phyloP scores from a whole-genome alignment of 2,113 vertebrate species.

The Pangasianodon hypophthalmus region DNA sequence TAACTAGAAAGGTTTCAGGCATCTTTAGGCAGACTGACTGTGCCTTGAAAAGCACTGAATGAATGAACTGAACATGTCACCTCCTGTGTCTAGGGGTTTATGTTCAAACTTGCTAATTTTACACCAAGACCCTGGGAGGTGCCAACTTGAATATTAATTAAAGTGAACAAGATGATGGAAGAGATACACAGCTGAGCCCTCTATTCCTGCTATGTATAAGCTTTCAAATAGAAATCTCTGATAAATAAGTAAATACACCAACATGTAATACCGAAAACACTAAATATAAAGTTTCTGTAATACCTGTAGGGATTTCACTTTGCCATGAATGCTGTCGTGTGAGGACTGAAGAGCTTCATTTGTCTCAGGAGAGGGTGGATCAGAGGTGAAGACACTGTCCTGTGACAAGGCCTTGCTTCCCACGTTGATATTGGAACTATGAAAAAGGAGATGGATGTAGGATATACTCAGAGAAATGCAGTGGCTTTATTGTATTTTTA shows the following conservation, averaged over 20 bases:
- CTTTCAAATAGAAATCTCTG: background rate
- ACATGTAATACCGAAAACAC: background rate
- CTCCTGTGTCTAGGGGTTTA: conserved; percentile 26
- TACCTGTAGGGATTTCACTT: conserved; percentile 87
- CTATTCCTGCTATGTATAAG: background rate
- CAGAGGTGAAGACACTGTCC: conserved; percentile 84
- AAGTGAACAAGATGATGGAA: conserved; percentile 10
- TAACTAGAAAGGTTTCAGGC: background rate
- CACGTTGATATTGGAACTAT: conserved; percentile 79
- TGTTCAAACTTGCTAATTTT: conserved; percentile 35
- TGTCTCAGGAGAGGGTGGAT: conserved; percentile 69
- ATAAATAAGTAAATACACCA: background rate
- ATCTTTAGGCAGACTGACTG: background rate
- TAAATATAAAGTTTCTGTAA: conserved; percentile 3
- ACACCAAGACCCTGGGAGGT: conserved; percentile 11
- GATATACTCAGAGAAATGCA: background rate
- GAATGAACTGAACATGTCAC: conserved; percentile 13
- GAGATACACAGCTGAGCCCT: background rate
- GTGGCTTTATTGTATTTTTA: background rate
- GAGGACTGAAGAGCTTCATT: conserved; percentile 66
- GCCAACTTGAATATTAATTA: conserved; percentile 29
- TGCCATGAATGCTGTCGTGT: conserved; percentile 81
- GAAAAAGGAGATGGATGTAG: conserved; percentile 45
- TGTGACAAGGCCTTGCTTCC: conserved; percentile 86
- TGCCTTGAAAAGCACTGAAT: background rate